Evolutionary conservation across 2,797 vertebrate genomes (phyloP).

Genomic region (Enteromius anoplus): DNA sequence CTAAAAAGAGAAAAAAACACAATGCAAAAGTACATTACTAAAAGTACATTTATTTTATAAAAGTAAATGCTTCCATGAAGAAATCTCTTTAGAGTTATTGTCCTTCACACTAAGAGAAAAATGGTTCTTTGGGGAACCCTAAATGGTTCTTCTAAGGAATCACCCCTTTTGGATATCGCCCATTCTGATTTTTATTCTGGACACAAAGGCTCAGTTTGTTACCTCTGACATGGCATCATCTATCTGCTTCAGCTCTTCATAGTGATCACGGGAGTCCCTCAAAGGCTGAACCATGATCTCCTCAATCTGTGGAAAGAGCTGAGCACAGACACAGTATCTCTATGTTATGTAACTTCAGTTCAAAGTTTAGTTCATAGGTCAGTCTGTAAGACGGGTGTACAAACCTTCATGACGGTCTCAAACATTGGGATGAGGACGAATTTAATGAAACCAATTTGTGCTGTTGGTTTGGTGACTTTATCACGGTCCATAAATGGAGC

Average conservation of each 20-base stretch:
- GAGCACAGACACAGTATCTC: constrained; percentile 20
- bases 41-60: background rate
- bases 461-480: constrained; percentile 90
- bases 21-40: constrained; percentile 32
- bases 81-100: background rate
- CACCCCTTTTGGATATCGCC: background rate
- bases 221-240: constrained; percentile 93
- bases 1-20: constrained; percentile 68
- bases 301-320: constrained; percentile 94
- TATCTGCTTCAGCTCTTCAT: constrained; percentile 91
- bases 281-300: constrained; percentile 95
- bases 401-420: constrained; percentile 85
- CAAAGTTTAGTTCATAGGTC: background rate
- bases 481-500: constrained; percentile 93
- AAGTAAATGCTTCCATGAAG: background rate
- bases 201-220: constrained; percentile 44
- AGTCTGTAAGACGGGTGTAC: background rate
- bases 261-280: constrained; percentile 91
- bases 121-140: background rate
- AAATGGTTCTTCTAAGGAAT: background rate
- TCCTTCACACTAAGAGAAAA: background rate
- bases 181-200: constrained; percentile 4
- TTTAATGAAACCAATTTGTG: constrained; percentile 86
- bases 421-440: constrained; percentile 83
- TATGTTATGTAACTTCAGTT: background rate